Evolutionary conservation across 2,888 invertebrate genomes (phyloP).

Genomic region (Pristionchus japonicus): DNA sequence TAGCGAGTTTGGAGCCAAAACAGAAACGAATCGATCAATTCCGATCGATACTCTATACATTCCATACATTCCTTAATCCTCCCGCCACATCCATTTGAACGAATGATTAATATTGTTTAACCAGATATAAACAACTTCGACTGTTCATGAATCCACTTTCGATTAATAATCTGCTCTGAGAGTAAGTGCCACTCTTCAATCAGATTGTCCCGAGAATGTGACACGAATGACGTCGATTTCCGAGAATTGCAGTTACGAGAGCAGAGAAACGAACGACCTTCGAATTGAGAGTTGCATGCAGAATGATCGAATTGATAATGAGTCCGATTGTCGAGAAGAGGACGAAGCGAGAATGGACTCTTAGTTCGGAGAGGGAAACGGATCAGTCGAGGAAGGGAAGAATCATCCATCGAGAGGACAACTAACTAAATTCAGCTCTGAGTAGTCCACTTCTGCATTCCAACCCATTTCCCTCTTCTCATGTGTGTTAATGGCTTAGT

Average conservation of each 20-base stretch:
- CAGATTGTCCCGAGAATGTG: background rate
- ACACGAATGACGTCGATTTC: background rate
- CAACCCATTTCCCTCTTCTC: background rate
- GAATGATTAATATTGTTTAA: background rate
- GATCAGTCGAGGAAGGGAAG: background rate
- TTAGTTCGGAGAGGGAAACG: background rate
- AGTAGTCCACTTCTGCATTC: background rate
- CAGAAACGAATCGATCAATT: background rate
- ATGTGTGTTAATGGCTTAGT: background rate
- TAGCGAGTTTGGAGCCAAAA: background rate
- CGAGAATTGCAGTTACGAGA: background rate
- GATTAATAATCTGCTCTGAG: background rate
- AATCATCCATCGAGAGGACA: background rate
- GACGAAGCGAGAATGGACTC: background rate
- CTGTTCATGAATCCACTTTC: background rate
- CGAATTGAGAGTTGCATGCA: background rate
- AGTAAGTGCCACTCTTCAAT: background rate
- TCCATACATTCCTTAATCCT: background rate
- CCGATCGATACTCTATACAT: background rate
- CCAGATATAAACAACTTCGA: no score
- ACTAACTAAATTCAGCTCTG: background rate
- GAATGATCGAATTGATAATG: background rate
- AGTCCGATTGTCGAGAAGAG: background rate
- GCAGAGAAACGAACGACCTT: background rate
- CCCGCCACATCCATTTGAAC: background rate